A percentile compares a stretch with the other conserved stretches of the same genome.
These are phyloP conservation scores for Strix occidentalis DNA, from an alignment of 2,797 vertebrate species.

Conservation along the genomic window DNA sequence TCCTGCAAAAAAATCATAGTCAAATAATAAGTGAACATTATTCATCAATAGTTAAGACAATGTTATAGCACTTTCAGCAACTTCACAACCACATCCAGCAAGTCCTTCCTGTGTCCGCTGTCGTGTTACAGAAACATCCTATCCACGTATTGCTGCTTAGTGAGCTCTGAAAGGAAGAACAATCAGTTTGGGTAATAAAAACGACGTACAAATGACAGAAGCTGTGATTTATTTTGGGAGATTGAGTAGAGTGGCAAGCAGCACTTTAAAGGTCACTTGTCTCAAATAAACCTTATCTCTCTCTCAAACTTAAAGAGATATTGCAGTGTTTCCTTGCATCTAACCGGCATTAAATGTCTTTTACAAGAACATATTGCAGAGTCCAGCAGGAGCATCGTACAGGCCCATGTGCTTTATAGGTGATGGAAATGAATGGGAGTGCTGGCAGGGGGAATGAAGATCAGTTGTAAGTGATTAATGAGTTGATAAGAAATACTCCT, in stretches of 20 bases:
- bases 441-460: background rate
- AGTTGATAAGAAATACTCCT: background rate
- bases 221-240: constrained; percentile 62
- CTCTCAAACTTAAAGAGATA: constrained; percentile 23
- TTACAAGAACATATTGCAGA: background rate
- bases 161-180: constrained; percentile 28
- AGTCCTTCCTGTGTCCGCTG: background rate
- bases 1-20: background rate
- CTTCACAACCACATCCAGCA: background rate
- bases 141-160: background rate
- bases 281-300: constrained; percentile 54
- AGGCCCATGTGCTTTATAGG: background rate
- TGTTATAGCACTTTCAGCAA: background rate
- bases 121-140: background rate
- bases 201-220: background rate
- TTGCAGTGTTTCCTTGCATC: background rate
- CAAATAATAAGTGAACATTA: background rate
- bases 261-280: constrained; percentile 62
- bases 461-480: background rate
- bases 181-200: constrained; percentile 52
- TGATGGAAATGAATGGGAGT: background rate
- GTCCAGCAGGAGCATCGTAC: background rate
- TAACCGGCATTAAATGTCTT: background rate
- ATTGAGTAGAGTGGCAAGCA: constrained; percentile 3
- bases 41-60: background rate